Evolutionary conservation across 1,140 invertebrate genomes (phyloP).

Genomic region (Drosophila neocordata): DNA sequence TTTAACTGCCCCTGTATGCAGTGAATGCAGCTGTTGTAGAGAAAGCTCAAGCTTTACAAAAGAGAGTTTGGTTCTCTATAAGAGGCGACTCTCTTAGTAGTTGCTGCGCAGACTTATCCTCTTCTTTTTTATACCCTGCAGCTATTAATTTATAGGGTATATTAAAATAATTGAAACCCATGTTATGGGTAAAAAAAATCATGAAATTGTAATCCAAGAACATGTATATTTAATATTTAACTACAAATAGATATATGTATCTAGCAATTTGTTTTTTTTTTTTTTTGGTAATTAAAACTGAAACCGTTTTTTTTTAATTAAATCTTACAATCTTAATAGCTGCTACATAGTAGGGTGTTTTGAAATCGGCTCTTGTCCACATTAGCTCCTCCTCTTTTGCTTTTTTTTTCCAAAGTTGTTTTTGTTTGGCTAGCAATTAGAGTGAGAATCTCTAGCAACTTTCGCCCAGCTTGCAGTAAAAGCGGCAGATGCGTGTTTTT

Average conservation of each 20-base stretch:
- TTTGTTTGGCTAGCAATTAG: conserved; percentile 42
- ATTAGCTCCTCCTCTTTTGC: neutral
- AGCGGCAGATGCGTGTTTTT: conserved; percentile 52
- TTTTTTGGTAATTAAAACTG: no score
- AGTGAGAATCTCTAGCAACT: conserved; percentile 57
- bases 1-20: neutral
- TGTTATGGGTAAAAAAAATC: no score
- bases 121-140: conserved; percentile 4
- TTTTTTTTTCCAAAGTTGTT: conserved; percentile 18
- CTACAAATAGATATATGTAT: no score
- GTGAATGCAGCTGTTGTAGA: conserved; percentile 21
- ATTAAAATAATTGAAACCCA: conserved; percentile 11
- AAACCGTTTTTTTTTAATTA: no score
- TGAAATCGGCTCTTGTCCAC: conserved; percentile 31
- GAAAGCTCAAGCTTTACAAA: conserved; percentile 48
- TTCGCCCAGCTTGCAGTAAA: conserved; percentile 41
- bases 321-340: neutral
- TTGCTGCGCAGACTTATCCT: conserved; percentile 47
- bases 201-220: no score
- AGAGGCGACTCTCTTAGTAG: conserved; percentile 20
- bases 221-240: no score
- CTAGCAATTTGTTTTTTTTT: no score
- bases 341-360: conserved; percentile 64
- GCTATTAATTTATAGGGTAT: neutral
- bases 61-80: conserved; percentile 10